Base-by-base conservation (phyloP, 53 echinoderm and acorn worm genomes). In the Temnopleurus reevesii region DNA sequence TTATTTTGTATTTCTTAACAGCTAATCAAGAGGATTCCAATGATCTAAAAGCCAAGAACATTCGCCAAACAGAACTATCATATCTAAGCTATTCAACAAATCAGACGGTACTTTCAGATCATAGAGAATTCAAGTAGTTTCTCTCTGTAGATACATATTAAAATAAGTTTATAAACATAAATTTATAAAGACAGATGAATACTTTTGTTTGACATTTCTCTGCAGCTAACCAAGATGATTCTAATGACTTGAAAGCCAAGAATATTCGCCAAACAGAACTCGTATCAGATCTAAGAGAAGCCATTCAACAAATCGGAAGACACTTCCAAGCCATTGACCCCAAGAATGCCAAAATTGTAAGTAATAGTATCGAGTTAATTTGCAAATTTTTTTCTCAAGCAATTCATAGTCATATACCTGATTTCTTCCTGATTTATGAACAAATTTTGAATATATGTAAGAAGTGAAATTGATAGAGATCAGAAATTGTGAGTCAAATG, bases 261-360 rank as follows among this genome's bases (percentile, higher is more conserved):
- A 99, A 99, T 71, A 93, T 99, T 83, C 86, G 93, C 65, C 99
- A 99, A 92, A 99, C 99, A 81, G 99, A 98, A 79, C 61, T 98
- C 34, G 95, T 95, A 29, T 94, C 98, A 5, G 95, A 98, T 63
- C 90, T 98, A 31, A 91, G 94, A 29, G 98, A 98, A 46, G 94
- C 94, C 81, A 96, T 99, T 34, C 83, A 96, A 26, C 93, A 96
- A 83, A 92, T 99, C 47, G 99, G 99, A 5, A 85, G 99, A 89
- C 99, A 99, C 79, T 99, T 99, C 92, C 99, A 99, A 77, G 82
- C 94, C 2, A 96, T 99, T 13, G 99, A 99, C 84, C 99, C 99
- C 8, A 99, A 99, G 89, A 99, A 99, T 85, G 92, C 94, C 29
- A 96, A 93, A 84, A 94, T 99, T 77, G 99, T 99, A 84, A 99